Evolutionary conservation across 2,113 vertebrate species (phyloP), one percentile per base, ranked within the genome.

Genomic region (Entomyzon cyanotis): DNA sequence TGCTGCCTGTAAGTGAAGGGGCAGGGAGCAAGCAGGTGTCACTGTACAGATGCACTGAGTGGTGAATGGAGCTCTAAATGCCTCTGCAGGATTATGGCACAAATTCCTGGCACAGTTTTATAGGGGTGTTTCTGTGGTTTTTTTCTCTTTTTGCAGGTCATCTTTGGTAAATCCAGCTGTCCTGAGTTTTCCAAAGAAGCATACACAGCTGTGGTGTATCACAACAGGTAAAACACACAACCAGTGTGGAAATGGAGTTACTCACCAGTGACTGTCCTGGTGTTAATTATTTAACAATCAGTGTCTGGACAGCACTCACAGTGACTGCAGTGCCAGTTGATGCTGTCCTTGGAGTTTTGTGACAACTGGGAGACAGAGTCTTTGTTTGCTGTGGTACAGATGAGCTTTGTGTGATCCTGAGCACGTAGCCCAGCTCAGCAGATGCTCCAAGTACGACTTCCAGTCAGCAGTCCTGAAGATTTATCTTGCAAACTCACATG

Each of bases 81-180:
- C 28, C 50, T 83, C 76, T 67, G 33, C 2, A 18, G 52, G 59
- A 47, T 81, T 63, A 21, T n/a, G 55, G 35, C 77, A 91, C 60
- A 79, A 71, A 94, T 92, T 93, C 87, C 92, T 86, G 59, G 59
- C 71, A 30, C 15, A 8, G 17, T 81, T 88, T 88, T 58, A 62
- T 4, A 58, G 25, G 13, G 39, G 5, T 0, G n/a, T 70, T 97
- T 67, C 82, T 87, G 63, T 93, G 91, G 0, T 8, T 52, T 89
- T 68, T 68, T 25, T 22, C 27, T 33, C 7, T 28, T 63, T 95
- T 92, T 95, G 44, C 89, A 99, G 99, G 99, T 99, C 92, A 99
- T 99, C 96, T 99, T 99, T 98, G 99, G 99, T 80, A 99, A 99
- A 97, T 99, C 99, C 95, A 99, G 99, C 97, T 99, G 99, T 98